phyloP scores from a whole-genome alignment of 1,140 invertebrate genomes.

The Hyles euphorbiae region DNA sequence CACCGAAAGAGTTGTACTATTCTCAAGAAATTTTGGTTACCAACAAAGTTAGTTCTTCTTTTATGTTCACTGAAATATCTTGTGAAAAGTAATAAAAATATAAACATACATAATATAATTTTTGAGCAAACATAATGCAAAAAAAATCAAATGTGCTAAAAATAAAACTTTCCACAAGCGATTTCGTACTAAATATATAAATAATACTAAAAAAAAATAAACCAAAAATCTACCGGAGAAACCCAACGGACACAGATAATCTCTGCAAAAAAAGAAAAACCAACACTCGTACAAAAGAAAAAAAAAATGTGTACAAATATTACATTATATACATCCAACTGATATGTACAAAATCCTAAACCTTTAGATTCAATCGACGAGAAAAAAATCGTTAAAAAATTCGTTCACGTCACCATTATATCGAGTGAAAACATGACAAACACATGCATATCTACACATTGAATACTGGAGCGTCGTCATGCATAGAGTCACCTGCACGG shows the following conservation, averaged over 20 bases:
- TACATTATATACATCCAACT: constrained; percentile 5
- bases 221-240: constrained; percentile 59
- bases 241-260: constrained; percentile 52
- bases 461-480: constrained; percentile 1
- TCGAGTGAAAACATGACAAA: background rate
- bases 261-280: constrained; percentile 53
- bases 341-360: constrained; percentile 11
- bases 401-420: background rate
- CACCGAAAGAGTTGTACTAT: constrained; percentile 4
- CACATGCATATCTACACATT: constrained; percentile 11
- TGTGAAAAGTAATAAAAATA: constrained; percentile 23
- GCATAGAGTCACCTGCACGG: constrained; percentile 10
- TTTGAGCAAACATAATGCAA: constrained; percentile 3
- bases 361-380: background rate
- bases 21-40: constrained; percentile 22
- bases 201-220: constrained; percentile 41
- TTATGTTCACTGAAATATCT: constrained; percentile 26
- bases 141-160: constrained; percentile 7
- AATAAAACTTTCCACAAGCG: constrained; percentile 33
- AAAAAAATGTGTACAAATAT: constrained; percentile 8
- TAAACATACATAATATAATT: background rate
- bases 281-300: constrained; percentile 21
- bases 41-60: constrained; percentile 55
- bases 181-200: constrained; percentile 30
- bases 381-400: background rate